phyloP scores from a whole-genome alignment of 2,797 vertebrate species.

The Lepilemur ruficaudatus region DNA sequence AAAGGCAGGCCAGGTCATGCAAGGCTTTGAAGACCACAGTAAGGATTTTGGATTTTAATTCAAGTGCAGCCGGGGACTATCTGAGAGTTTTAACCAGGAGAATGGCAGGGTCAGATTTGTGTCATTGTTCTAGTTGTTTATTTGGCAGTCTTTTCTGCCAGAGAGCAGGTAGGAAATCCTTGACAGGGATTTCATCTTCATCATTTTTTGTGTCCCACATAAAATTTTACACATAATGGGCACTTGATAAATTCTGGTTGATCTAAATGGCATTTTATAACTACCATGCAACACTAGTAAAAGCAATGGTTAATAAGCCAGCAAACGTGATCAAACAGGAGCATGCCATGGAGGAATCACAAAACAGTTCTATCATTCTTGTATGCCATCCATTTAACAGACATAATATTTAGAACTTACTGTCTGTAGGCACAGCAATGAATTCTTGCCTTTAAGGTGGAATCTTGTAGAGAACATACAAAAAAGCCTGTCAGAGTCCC shows the following conservation, averaged over 20 bases:
- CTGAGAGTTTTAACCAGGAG: neutral
- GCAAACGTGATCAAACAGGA: neutral
- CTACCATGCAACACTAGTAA: neutral
- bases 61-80: neutral
- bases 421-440: neutral
- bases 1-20: neutral
- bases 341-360: neutral
- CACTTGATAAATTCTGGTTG: conserved; percentile 15
- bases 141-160: neutral
- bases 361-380: neutral
- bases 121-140: neutral
- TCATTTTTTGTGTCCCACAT: neutral
- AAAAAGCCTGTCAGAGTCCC: neutral
- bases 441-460: neutral
- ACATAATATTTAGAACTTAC: neutral
- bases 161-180: neutral
- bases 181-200: neutral
- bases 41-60: conserved; percentile 1
- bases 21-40: neutral
- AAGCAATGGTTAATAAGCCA: neutral
- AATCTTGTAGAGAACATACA: conserved; percentile 5
- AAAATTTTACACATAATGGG: neutral
- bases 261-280: neutral
- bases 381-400: neutral
- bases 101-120: neutral